Evolutionary conservation across 2,113 vertebrate genomes (phyloP).

Genomic region (Phrynosoma blainvillii): DNA sequence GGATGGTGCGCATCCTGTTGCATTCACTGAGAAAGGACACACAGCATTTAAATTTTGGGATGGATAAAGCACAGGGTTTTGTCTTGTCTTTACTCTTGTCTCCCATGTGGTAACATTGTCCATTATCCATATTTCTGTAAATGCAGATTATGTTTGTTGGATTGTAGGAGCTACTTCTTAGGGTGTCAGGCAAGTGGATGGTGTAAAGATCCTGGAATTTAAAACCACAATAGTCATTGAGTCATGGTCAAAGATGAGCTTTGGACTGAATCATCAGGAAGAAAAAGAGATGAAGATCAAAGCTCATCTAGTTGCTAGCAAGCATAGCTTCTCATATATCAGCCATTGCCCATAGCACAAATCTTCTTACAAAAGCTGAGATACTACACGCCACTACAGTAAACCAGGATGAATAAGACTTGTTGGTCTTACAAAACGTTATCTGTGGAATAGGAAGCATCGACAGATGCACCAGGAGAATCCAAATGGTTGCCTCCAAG

Average conservation of each 20-base stretch:
- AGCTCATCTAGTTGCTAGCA: background rate
- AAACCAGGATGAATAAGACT: background rate
- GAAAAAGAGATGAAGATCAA: background rate
- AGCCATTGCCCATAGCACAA: background rate
- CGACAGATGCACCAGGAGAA: background rate
- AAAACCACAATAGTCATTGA: background rate
- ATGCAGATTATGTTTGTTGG: background rate
- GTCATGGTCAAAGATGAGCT: background rate
- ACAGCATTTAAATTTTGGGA: too few species aligned
- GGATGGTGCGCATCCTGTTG: accelerated
- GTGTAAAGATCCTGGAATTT: background rate
- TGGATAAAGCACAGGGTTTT: background rate
- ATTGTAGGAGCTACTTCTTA: background rate
- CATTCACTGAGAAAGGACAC: background rate
- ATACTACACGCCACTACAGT: background rate
- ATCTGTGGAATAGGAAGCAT: background rate
- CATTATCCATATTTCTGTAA: background rate
- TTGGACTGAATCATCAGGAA: background rate
- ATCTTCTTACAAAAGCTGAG: background rate
- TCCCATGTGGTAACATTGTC: background rate
- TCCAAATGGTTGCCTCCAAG: background rate
- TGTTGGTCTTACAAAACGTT: background rate
- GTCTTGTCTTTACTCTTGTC: background rate
- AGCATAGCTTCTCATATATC: background rate
- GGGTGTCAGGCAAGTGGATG: background rate